Evolutionary conservation across 2,888 invertebrate genomes (phyloP), one percentile per base, ranked within the genome.

Genomic region (Falcaria lacertinaria): DNA sequence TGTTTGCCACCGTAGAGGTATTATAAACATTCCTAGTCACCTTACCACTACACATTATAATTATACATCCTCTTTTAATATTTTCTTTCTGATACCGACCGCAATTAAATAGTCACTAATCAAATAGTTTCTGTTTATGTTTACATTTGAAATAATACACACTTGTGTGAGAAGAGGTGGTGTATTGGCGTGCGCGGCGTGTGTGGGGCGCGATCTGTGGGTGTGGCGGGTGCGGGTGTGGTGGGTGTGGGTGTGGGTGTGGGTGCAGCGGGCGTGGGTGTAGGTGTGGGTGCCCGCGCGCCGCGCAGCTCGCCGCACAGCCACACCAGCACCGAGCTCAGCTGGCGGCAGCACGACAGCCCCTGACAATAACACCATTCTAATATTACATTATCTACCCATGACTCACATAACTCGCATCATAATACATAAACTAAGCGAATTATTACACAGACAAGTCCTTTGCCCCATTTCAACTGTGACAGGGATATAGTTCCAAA

Each of bases 291-390:
- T n/a, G n/a, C 49, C 41, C 43, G 48, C 25, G 59, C 64, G 34
- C 52, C 70, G 49, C 71, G 62, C 54, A 86, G 64, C 72, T 89
- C 89, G 13, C 84, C 88, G 56, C 90, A 92, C 52, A 92, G 59
- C 69, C 92, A 92, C 33, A 91, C 83, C 41, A 92, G 81, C 35
- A 92, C 86, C 6, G 91, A 91, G 45, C 91, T 90, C 51, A 92
- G 76, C 63, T 92, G 92, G 1, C 91, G 89, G 45, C 90, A 91
- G 66, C 92, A 92, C 11, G 91, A 91, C 19, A 92, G 64, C 3
- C 91, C 91, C 80, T 92, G 70, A 25, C 15, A 37, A 3, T 33
- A 8, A 8, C 14, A 28, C 15, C 34, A 19, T 34, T 7, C 17
- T 14, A 25, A 11, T 33, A 25, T 15, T 34, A 39, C 14, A 35